Percentiles rank a stretch among this genome's conserved stretches.
These are phyloP conservation scores for Ormyrus pomaceus DNA, from an alignment of 2,888 invertebrate species.

Conservation along the genomic window DNA sequence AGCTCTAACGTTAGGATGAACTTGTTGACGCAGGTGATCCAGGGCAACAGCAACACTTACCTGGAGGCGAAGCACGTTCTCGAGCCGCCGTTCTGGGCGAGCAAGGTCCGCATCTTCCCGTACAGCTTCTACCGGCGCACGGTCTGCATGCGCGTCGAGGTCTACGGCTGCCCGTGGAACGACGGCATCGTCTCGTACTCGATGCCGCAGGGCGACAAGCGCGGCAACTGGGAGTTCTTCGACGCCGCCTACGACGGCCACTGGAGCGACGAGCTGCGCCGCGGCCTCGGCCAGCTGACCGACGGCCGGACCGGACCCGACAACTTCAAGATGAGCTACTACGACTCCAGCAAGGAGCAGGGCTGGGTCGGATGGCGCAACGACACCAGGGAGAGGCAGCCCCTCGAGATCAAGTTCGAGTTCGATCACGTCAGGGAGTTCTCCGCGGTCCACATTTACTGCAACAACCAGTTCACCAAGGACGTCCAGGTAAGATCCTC, in stretches of 20 bases:
- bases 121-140: slow-evolving; percentile 89
- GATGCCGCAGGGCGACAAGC: slow-evolving; percentile 91
- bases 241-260: slow-evolving; percentile 92
- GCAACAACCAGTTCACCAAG: slow-evolving; percentile 90
- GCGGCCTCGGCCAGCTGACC: slow-evolving; percentile 90
- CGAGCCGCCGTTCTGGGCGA: slow-evolving; percentile 91
- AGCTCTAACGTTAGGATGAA: background rate
- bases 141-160: slow-evolving; percentile 93
- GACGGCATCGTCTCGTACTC: slow-evolving; percentile 91
- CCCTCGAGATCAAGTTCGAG: slow-evolving; percentile 85
- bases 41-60: slow-evolving; percentile 93
- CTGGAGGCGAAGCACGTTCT: slow-evolving; percentile 85
- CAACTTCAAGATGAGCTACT: slow-evolving; percentile 82
- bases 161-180: slow-evolving; percentile 92
- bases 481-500: slow-evolving; percentile 83
- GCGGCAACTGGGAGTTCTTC: slow-evolving; percentile 87
- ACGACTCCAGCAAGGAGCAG: slow-evolving; percentile 80
- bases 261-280: slow-evolving; percentile 85
- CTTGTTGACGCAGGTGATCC: slow-evolving; percentile 82
- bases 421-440: slow-evolving; percentile 93
- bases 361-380: slow-evolving; percentile 96
- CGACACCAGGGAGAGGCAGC: slow-evolving; percentile 81
- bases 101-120: slow-evolving; percentile 89
- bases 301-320: slow-evolving; percentile 89
- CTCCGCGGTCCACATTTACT: slow-evolving; percentile 86